These are phyloP conservation scores for Branchinecta lynchi DNA, from an alignment of 1,140 invertebrate genomes.

Conservation along the genomic window DNA sequence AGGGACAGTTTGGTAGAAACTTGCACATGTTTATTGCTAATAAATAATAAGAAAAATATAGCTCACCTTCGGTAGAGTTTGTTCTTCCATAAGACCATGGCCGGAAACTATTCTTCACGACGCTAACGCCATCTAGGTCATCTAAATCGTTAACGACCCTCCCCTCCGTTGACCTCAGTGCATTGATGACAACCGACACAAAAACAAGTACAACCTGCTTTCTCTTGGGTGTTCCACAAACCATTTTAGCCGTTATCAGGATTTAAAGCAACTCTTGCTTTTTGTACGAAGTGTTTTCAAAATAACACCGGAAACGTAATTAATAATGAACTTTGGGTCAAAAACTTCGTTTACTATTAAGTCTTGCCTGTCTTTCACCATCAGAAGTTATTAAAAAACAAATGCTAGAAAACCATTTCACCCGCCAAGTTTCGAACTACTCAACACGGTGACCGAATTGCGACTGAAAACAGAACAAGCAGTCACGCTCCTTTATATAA, in stretches of 20 bases:
- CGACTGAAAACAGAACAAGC: no score
- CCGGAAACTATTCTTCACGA: background rate
- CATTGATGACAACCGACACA: background rate
- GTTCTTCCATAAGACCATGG: background rate
- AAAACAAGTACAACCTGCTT: background rate
- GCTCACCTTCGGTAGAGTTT: background rate
- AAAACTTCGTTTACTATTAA: background rate
- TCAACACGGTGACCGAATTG: no score
- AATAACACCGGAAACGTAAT: background rate
- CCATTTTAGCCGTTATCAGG: background rate
- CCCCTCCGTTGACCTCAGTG: background rate
- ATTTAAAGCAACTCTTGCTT: constrained; percentile 5
- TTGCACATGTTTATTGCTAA: no score
- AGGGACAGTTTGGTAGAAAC: no score
- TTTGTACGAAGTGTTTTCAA: background rate
- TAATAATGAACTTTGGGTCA: constrained; percentile 9
- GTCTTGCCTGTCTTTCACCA: constrained; percentile 8
- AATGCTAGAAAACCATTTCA: no score
- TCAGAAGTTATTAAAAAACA: background rate
- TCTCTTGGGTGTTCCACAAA: background rate
- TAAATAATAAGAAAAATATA: background rate
- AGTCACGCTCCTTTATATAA: no score
- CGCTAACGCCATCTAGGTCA: background rate
- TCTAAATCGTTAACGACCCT: background rate
- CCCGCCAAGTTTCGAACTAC: no score